These are phyloP conservation scores for Buathra laborator DNA, from an alignment of 2,888 invertebrate genomes.

Conservation along the genomic window DNA sequence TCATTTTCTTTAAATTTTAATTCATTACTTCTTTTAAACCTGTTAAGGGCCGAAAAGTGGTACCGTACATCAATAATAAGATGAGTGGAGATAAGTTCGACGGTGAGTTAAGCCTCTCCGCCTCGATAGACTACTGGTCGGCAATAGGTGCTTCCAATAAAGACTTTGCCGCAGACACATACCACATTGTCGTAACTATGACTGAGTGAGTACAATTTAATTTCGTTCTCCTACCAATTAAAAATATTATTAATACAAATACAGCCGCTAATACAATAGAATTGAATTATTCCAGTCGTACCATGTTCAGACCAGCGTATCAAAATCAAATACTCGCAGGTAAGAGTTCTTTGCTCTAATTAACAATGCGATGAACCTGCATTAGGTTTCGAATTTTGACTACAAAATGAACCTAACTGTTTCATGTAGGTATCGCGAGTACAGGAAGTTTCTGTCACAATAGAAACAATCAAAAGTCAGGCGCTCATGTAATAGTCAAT, in stretches of 20 bases:
- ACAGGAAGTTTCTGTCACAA: background rate
- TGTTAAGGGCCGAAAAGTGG: background rate
- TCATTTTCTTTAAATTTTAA: too few relatives aligned
- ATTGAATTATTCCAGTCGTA: background rate
- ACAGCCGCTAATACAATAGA: too few relatives aligned
- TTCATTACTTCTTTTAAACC: too few relatives aligned
- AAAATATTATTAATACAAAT: background rate
- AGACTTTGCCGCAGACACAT: background rate
- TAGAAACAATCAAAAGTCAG: too few relatives aligned
- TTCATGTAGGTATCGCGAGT: background rate
- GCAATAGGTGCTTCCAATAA: background rate
- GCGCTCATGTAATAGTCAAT: background rate
- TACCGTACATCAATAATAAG: background rate
- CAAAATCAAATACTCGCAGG: background rate
- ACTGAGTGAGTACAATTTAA: background rate
- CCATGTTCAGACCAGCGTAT: background rate
- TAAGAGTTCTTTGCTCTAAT: background rate
- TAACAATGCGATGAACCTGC: background rate
- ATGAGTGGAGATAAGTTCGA: background rate
- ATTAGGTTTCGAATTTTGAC: background rate
- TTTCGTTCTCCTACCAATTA: background rate
- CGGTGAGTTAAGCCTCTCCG: background rate
- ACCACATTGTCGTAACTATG: conserved; percentile 5
- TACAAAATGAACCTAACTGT: background rate
- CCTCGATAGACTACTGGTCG: background rate